Base-by-base conservation (phyloP, 2,113 vertebrate species). In the Synchiropus splendidus region DNA sequence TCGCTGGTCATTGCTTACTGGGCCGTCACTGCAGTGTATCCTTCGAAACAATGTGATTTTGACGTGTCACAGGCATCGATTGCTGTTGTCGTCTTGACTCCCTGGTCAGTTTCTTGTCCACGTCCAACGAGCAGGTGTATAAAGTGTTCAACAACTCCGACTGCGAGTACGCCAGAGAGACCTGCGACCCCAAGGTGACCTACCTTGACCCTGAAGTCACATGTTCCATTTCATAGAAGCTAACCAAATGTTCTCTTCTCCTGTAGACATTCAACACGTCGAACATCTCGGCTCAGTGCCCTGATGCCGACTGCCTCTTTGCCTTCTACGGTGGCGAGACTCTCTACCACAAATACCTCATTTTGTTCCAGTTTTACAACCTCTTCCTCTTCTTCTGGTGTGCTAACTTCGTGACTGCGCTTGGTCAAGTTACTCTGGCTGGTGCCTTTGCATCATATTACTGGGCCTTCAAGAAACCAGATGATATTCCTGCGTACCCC, bases 401-500 rank as follows among this genome's bases (percentile, higher is more conserved):
- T 1, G 84, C 83, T 70, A 98, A 98, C 80, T 98, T 98, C 1
- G 84, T 89, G 51, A 88, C 91, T 1, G 94, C 93, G 0, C 71
- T 98, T 76, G 94, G 94, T 14, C 92, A 98, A 78, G 89, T 96
- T 52, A 97, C 94, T 0, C 70, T 98, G 41, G 86, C 93, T 0
- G 94, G 94, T 0, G 92, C 94, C 16, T 98, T 98, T 1, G 92
- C 94, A 2, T 98, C 94, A 0, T 98, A 97, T 78, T 98, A 98
- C 56, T 98, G 94, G 94, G 92, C 94, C 48, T 89, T 92, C 58
- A 89, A 85, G 57, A 98, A 98, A 45, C 92, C 94, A 0, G 85
- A 90, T 0, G 89, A 98, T 63, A 79, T 98, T 31, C 93, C 93
- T 0, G 82, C 89, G 6, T 91, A 63, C 66, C 94, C 94, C 2